A percentile compares a stretch with the other conserved stretches of the same genome.
phyloP scores from a whole-genome alignment of 2,888 invertebrate genomes.

The Leptodirus hochenwartii region DNA sequence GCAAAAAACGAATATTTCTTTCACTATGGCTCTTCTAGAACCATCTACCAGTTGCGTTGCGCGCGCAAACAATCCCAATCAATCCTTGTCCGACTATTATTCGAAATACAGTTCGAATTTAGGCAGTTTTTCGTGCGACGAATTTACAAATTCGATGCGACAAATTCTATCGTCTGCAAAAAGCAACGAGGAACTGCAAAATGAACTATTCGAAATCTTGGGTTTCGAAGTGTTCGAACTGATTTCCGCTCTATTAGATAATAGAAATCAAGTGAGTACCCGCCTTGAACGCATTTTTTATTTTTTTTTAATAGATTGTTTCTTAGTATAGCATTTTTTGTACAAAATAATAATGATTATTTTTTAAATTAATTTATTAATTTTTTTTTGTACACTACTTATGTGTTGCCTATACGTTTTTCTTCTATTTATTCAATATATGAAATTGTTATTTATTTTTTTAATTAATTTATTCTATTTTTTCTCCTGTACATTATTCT shows the following conservation, averaged over 20 bases:
- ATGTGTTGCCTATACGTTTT: too few species aligned
- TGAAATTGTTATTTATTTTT: too few species aligned
- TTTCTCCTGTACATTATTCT: too few species aligned
- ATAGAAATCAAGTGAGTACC: slow-evolving; percentile 16
- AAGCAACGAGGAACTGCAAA: slow-evolving; percentile 42
- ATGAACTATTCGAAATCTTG: slow-evolving; percentile 72
- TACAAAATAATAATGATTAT: too few species aligned
- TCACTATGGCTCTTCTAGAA: too few species aligned
- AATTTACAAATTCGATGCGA: slow-evolving; percentile 39
- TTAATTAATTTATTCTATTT: too few species aligned
- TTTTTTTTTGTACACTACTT: too few species aligned
- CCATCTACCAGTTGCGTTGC: slow-evolving; percentile 3
- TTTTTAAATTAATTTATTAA: too few species aligned
- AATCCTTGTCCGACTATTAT: slow-evolving; percentile 5
- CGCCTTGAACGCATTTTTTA: too few species aligned
- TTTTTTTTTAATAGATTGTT: too few species aligned
- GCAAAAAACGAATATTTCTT: slow-evolving; percentile 4
- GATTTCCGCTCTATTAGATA: slow-evolving; percentile 22
- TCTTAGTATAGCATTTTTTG: too few species aligned
- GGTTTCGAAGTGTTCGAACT: slow-evolving; percentile 51
- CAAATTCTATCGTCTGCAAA: slow-evolving; percentile 33
- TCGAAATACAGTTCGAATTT: slow-evolving; percentile 8
- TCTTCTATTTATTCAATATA: too few species aligned
- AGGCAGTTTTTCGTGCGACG: slow-evolving; percentile 33
- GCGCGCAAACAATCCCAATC: slow-evolving; percentile 1